Conservation (phyloP, 2,888 invertebrate genomes). For the Apodemia duryi region DNA sequence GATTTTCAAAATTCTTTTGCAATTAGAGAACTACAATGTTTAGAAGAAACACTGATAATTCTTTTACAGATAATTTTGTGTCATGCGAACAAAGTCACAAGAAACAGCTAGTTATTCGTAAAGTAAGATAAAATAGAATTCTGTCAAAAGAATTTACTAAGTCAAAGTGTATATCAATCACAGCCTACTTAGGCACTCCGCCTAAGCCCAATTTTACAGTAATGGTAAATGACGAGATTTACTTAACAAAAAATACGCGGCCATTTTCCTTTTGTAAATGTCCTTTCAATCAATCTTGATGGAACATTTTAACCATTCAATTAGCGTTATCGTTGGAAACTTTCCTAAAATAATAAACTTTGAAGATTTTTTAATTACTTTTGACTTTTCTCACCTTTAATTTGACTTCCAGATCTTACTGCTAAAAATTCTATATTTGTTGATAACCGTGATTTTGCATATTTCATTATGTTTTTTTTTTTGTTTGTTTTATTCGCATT, state of each 20-base stretch:
- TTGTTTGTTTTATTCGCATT: too few relatives aligned
- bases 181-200: conserved; percentile 4
- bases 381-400: too few relatives aligned
- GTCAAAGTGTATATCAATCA: conserved; percentile 1
- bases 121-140: background rate
- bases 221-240: conserved; percentile 9
- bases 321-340: background rate
- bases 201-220: background rate
- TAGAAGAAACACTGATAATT: too few relatives aligned
- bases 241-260: background rate
- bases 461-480: too few relatives aligned
- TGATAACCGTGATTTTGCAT: too few relatives aligned
- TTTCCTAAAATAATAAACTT: background rate
- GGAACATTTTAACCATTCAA: background rate
- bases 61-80: background rate
- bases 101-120: background rate
- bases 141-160: conserved; percentile 1
- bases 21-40: too few relatives aligned
- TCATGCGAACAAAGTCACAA: background rate
- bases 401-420: too few relatives aligned
- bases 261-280: conserved; percentile 7
- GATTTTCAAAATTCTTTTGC: too few relatives aligned
- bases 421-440: too few relatives aligned
- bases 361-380: too few relatives aligned
- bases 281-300: conserved; percentile 7